A percentile compares a stretch with the other conserved stretches of the same genome.
Evolutionary conservation across 2,113 vertebrate genomes (phyloP).

Genomic region (Castor canadensis): DNA sequence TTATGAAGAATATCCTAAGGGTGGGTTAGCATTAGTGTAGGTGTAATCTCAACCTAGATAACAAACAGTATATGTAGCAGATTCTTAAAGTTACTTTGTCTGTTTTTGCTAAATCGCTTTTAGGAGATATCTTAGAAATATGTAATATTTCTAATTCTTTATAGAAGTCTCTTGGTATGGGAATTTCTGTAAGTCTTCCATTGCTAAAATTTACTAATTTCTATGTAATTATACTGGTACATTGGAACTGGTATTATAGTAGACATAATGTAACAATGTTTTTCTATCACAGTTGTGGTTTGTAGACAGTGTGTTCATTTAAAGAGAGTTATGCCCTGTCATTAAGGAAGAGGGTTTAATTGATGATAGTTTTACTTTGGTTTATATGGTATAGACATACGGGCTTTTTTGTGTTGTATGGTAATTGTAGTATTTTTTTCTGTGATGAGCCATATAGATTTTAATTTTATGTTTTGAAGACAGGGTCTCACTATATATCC

Average conservation of each 20-base stretch:
- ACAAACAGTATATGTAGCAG: background rate
- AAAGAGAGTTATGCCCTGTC: background rate
- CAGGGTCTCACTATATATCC: too few relatives aligned
- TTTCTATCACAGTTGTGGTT: background rate
- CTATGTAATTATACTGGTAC: background rate
- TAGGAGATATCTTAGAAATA: background rate
- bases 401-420: background rate
- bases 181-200: background rate
- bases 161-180: too few relatives aligned
- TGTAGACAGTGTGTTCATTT: background rate
- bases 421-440: background rate
- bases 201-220: background rate
- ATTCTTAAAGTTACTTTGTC: background rate
- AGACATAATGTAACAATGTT: background rate
- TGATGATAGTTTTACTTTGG: background rate
- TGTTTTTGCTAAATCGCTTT: background rate
- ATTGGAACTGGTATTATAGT: background rate
- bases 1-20: background rate
- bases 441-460: too few relatives aligned
- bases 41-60: background rate
- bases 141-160: background rate
- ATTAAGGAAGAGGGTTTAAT: background rate
- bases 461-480: too few relatives aligned
- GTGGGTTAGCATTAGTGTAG: background rate
- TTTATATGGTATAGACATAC: background rate